Conservation (phyloP, 1,140 invertebrate genomes). For the Coelopa frigida region DNA sequence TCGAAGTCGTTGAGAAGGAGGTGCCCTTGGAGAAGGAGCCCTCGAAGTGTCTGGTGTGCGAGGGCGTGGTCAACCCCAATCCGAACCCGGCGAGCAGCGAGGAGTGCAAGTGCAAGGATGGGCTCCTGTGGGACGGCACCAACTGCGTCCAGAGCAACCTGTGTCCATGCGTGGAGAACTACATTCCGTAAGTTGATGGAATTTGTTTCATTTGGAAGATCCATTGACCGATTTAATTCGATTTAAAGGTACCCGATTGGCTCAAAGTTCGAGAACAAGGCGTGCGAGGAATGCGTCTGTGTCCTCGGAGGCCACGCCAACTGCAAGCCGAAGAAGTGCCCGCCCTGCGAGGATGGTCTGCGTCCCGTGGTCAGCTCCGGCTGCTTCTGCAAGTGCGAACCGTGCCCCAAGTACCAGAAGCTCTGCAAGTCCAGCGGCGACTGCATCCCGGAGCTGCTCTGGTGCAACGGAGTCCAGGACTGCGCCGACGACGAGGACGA, state of each 20-base stretch:
- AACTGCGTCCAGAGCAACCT: constrained; percentile 58
- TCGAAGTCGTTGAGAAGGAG: constrained; percentile 22
- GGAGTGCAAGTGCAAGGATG: constrained; percentile 47
- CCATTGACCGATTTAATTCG: neutral
- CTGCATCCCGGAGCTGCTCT: constrained; percentile 62
- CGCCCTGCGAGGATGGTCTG: constrained; percentile 51
- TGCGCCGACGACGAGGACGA: constrained; percentile 74
- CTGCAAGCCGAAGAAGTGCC: constrained; percentile 62
- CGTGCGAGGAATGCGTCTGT: constrained; percentile 72
- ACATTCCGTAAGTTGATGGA: constrained; percentile 52
- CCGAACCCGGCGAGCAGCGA: neutral
- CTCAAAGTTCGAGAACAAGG: constrained; percentile 56
- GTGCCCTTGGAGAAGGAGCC: constrained; percentile 13
- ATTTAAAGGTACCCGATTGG: constrained; percentile 59
- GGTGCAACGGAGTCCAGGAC: constrained; percentile 77
- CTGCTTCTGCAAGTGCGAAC: constrained; percentile 68
- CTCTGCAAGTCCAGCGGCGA: constrained; percentile 67
- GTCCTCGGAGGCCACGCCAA: constrained; percentile 58
- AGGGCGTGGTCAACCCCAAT: constrained; percentile 17
- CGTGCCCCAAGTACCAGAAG: constrained; percentile 56
- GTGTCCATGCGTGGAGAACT: constrained; percentile 68
- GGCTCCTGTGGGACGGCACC: constrained; percentile 62
- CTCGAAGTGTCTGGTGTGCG: constrained; percentile 31
- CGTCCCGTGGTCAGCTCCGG: constrained; percentile 38
- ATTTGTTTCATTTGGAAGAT: neutral